phyloP scores from a whole-genome alignment of 2,888 invertebrate genomes.

The Rhorus exstirpatorius region DNA sequence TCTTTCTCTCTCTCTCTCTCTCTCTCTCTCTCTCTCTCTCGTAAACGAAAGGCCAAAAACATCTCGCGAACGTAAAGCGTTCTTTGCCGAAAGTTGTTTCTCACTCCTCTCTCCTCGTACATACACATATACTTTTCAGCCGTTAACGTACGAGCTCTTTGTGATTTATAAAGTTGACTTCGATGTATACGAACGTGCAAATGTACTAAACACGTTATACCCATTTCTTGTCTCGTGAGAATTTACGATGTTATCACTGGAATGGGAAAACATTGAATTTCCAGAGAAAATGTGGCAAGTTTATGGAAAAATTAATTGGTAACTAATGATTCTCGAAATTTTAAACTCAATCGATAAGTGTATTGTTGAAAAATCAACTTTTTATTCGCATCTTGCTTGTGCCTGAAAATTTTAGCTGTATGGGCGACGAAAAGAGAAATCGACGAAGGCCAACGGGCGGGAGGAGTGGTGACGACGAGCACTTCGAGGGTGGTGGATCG shows the following conservation, averaged over 20 bases:
- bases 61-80: conserved; percentile 60
- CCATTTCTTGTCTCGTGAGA: conserved; percentile 23
- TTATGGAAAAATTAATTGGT: conserved; percentile 1
- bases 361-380: not conserved
- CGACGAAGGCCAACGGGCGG: conserved; percentile 26
- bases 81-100: conserved; percentile 67
- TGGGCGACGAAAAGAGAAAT: conserved; percentile 27
- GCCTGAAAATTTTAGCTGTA: conserved; percentile 47
- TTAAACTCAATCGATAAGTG: not conserved
- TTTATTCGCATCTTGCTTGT: conserved; percentile 34
- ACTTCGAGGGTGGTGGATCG: conserved; percentile 65
- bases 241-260: conserved; percentile 43
- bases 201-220: conserved; percentile 38
- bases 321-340: not conserved
- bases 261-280: conserved; percentile 14
- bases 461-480: conserved; percentile 63
- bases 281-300: conserved; percentile 3
- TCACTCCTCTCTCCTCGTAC: conserved; percentile 41
- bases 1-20: conserved; percentile 7
- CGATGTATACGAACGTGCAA: conserved; percentile 58
- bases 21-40: conserved; percentile 14
- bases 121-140: conserved; percentile 42
- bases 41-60: conserved; percentile 73
- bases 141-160: conserved; percentile 54
- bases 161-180: conserved; percentile 72